Base-by-base conservation (phyloP, 2,888 invertebrate species). In the Tenthredo scrophulariae region DNA sequence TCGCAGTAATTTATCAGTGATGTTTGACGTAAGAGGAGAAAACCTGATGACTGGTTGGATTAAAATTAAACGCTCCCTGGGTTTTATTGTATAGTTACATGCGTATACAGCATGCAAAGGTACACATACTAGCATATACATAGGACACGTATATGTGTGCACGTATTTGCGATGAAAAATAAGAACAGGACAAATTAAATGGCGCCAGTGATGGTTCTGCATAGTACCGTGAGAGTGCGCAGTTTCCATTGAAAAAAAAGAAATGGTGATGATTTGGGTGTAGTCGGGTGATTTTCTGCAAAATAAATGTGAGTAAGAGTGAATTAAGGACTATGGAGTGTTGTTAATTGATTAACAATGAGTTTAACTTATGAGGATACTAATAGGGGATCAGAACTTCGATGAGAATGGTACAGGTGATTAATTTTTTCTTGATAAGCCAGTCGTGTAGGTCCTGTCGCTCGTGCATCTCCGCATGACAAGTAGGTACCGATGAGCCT, bases 181-280 rank as follows among this genome's bases (percentile, higher is more conserved):
- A 79, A 79, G 79, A 83, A 46, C 37, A 83, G 67, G 80, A 70
- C 37, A 83, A 83, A 67, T 83, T 70, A 67, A 83, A 83, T 83
- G 83, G 83, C 83, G 83, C 83, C 70, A 83, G 83, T 29, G 83
- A 46, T 18, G n/a, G 83, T 86, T 74, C 46, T 87, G 84, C 88
- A 89, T 89, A 89, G 88, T 87, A 86, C 89, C 89, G 86, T 85
- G 22, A 89, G 89, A 85, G 88, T 74, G 89, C 89, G 89, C 86
- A 65, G 85, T 85, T 84, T 83, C 13, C 46, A 79, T 58, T 74
- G 13, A 84, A 46, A 87, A 85, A 86, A 88, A 90, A 90, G 92
- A 91, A 92, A 92, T 92, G 92, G 91, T 91, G 91, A 91, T 91
- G 90, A 91, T 91, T 92, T 91, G 92, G 91, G 92, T 92, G 92